Evolutionary conservation across 1,140 invertebrate species (phyloP), one percentile per base, ranked within the genome.

Genomic region (Carcinoscorpius rotundicauda): DNA sequence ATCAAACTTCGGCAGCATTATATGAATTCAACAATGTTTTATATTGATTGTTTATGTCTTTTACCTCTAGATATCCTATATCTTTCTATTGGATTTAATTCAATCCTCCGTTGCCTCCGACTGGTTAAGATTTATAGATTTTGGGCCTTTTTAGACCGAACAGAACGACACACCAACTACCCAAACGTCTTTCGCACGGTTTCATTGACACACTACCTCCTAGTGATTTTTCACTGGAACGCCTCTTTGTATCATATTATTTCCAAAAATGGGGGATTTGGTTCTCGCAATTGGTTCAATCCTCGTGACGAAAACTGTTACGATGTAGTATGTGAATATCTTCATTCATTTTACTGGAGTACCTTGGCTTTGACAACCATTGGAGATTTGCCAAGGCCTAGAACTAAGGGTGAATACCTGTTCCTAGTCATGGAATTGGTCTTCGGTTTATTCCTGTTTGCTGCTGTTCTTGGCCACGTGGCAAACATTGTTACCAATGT

Each of bases 221-320:
- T 97, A 79, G 92, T 96, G 78, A 93, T 97, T 78, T 97, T 97
- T 82, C 95, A 98, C 82, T 98, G 94, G 94, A 98, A 98, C 79
- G 93, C 94, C 71, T 98, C 94, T 82, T 82, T 97, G 75, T 96
- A 93, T 81, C 89, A 95, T 82, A 89, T 95, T 77, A 91, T 96
- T 75, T 87, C 89, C 82, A 92, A 91, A 80, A 92, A 92, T 80
- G 88, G 91, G 78, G 91, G 89, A 68, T 94, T 93, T 77, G 90
- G 89, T 71, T 90, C 87, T 76, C 86, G 87, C 75, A 89, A 91
- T 76, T 93, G 90, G 90, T 93, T 88, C 61, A 68, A 70, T 72
- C 66, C 62, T 10, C 66, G 65, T 49, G 85, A 75, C 85, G 84
- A 58, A 52, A 61, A 63, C 6, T 69, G 68, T 68, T 84, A 84